Evolutionary conservation across 2,888 invertebrate species (phyloP), one percentile per base, ranked within the genome.

Genomic region (Parnassius glacialis): DNA sequence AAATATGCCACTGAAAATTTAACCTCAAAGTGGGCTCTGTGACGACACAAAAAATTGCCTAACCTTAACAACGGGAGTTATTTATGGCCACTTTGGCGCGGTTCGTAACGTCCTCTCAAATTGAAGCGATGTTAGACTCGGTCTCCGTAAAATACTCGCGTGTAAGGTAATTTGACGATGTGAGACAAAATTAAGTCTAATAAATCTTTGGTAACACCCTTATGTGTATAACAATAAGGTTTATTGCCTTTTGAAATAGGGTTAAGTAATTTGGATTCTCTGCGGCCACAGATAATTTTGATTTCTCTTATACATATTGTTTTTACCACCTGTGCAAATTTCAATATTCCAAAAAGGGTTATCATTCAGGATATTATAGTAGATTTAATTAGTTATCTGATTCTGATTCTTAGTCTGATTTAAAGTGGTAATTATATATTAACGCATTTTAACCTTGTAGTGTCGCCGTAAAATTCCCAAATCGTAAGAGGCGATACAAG

Each of bases 31-130:
- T 10, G n/a, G 9, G 55, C 50, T 42, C 44, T 5, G 44, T 48
- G 51, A 51, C 44, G 47, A 34, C 47, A 42, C 53, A 44, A 61
- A 61, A 52, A 61, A 55, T 43, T 50, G 44, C 51, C 45, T 11
- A 56, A 57, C 51, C 51, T 45, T n/a, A 51, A 56, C 60, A 56
- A 61, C 55, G 55, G 60, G 41, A 16, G 56, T 61, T 61, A 61
- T 61, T 61, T 61, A 61, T 52, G 61, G 52, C 45, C 56, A 20
- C 56, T 52, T 11, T 52, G 45, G 54, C 52, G n/a, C 34, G 9
- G 61, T 51, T 34, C 45, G 50, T 10, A 13, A 34, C 45, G 41
- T 44, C 52, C 61, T 16, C 45, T n/a, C 45, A 56, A 61, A 61
- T 61, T 61, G 61, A 55, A 61, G 48, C 59, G 42, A 11, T 20